A percentile compares a stretch with the other conserved stretches of the same genome.
Conservation (phyloP, 1,140 invertebrate genomes). For the Bilobella aurantiaca region DNA sequence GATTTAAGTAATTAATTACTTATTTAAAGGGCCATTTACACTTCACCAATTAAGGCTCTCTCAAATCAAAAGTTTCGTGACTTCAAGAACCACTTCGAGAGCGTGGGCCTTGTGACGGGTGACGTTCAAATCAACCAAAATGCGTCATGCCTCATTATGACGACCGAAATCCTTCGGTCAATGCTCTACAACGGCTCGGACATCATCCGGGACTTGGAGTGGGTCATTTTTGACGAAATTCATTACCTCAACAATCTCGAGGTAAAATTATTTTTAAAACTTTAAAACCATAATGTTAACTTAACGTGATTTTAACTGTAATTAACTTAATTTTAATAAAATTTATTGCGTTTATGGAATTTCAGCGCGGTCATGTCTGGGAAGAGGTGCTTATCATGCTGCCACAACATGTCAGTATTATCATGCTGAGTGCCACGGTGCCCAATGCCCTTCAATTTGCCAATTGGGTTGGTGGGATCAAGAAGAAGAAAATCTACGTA, state of each 20-base stretch:
- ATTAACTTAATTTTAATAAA: constrained; percentile 4
- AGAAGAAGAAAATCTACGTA: constrained; percentile 86
- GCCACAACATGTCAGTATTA: constrained; percentile 86
- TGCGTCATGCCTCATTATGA: constrained; percentile 96
- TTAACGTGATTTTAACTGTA: too few species aligned
- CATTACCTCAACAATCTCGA: constrained; percentile 98
- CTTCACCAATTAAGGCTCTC: constrained; percentile 96
- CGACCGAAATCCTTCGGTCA: constrained; percentile 93
- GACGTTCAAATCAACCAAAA: constrained; percentile 91
- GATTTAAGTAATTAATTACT: background rate
- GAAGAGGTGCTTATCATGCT: constrained; percentile 96
- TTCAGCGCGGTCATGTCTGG: constrained; percentile 92
- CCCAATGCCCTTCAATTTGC: constrained; percentile 95
- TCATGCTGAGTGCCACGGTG: constrained; percentile 95
- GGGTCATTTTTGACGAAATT: constrained; percentile 99
- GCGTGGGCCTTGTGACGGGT: constrained; percentile 89
- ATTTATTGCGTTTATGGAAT: constrained; percentile 21
- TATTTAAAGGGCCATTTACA: constrained; percentile 75
- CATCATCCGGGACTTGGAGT: constrained; percentile 89
- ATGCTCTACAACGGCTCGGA: constrained; percentile 96
- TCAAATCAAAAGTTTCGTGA: constrained; percentile 99
- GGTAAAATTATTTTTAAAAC: too few species aligned
- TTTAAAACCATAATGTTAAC: too few species aligned
- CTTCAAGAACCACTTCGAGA: constrained; percentile 83
- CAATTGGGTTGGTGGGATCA: constrained; percentile 90